Evolutionary conservation across 2,113 vertebrate species (phyloP).

Genomic region (Pampusana beccarii): DNA sequence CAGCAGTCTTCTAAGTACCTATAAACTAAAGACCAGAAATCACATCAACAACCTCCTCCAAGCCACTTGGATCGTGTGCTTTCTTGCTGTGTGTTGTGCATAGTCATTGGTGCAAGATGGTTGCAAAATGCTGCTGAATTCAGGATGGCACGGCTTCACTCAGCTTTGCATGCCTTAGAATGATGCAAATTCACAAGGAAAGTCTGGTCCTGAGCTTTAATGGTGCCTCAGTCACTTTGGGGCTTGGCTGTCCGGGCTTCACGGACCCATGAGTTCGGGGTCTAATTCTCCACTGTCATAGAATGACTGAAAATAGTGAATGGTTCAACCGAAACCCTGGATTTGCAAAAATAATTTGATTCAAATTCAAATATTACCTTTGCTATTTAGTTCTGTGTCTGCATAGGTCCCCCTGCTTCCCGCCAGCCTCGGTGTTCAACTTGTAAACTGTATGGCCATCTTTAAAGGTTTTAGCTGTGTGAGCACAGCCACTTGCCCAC

Average conservation of each 20-base stretch:
- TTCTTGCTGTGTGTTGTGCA: fast-evolving
- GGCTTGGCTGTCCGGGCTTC: not conserved
- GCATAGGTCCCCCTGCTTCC: not conserved
- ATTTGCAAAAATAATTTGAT: not conserved
- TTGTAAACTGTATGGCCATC: not conserved
- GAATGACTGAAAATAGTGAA: not conserved
- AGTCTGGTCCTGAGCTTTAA: not conserved
- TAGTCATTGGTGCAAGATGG: not conserved
- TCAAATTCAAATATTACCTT: not conserved
- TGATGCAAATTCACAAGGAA: not conserved
- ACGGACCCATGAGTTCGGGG: fast-evolving
- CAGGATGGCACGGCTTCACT: not conserved
- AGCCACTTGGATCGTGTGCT: not conserved
- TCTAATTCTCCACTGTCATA: not conserved
- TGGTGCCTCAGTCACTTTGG: not conserved
- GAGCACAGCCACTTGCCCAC: not conserved
- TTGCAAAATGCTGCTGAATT: not conserved
- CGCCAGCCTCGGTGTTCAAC: not conserved
- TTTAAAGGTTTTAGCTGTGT: not conserved
- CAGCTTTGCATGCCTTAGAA: not conserved
- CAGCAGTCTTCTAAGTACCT: not conserved
- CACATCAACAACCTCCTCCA: not conserved
- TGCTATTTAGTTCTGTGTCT: not conserved
- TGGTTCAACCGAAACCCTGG: not conserved
- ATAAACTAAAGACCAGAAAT: constrained; percentile 5